Conservation (phyloP, 2,113 vertebrate genomes). For the Callaeas wilsoni region DNA sequence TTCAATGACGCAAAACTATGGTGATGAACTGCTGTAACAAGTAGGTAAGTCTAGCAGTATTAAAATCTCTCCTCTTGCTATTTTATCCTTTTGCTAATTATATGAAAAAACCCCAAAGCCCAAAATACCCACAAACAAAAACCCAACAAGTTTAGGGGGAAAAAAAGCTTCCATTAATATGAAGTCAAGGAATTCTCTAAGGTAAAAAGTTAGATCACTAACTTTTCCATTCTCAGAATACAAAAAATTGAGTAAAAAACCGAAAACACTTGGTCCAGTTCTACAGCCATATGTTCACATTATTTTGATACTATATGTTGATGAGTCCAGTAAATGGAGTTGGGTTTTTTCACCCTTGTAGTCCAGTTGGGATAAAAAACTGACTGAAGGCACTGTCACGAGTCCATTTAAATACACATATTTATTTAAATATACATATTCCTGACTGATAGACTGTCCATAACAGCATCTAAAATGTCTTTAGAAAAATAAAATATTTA, state of each 20-base stretch:
- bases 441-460: background rate
- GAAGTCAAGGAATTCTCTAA: background rate
- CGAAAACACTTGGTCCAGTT: background rate
- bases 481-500: background rate
- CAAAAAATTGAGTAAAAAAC: background rate
- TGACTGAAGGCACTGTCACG: background rate
- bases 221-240: background rate
- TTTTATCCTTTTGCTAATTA: background rate
- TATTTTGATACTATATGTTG: background rate
- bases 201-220: background rate
- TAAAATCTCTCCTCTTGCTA: background rate
- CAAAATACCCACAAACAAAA: background rate
- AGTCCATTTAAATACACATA: background rate
- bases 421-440: background rate
- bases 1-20: background rate
- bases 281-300: background rate
- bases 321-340: background rate
- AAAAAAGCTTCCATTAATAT: background rate
- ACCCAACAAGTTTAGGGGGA: background rate
- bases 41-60: background rate
- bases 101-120: background rate
- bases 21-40: background rate
- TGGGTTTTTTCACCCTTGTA: background rate
- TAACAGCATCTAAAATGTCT: background rate
- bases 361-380: background rate